Evolutionary conservation across 2,113 vertebrate species (phyloP).

Genomic region (Gymnobelideus leadbeateri): DNA sequence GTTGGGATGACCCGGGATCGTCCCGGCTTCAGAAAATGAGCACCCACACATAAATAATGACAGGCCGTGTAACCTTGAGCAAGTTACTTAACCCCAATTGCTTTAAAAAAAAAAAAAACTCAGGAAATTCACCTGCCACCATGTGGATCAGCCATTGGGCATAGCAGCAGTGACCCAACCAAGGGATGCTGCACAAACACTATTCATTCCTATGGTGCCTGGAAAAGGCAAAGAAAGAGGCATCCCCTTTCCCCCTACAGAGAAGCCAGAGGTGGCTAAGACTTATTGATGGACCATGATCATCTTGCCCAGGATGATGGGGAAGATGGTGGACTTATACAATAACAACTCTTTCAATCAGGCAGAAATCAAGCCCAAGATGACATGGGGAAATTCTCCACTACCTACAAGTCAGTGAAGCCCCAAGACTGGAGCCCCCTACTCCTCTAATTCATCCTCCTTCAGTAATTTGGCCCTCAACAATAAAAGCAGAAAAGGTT

Average conservation of each 20-base stretch:
- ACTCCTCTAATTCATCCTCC: slow-evolving; percentile 95
- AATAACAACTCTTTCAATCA: slow-evolving; percentile 97
- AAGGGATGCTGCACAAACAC: slow-evolving; percentile 93
- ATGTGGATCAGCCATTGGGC: slow-evolving; percentile 95
- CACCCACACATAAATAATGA: too few relatives aligned
- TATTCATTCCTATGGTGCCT: slow-evolving; percentile 94
- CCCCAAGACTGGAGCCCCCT: slow-evolving; percentile 94
- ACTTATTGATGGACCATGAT: slow-evolving; percentile 95
- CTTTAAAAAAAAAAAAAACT: too few relatives aligned
- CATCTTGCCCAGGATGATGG: slow-evolving; percentile 95
- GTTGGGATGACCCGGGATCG: too few relatives aligned
- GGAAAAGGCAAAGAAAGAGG: slow-evolving; percentile 95
- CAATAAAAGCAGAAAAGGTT: background rate
- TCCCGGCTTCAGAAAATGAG: too few relatives aligned
- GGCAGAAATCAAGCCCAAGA: slow-evolving; percentile 95
- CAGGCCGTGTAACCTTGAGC: too few relatives aligned
- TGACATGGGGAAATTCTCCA: slow-evolving; percentile 92
- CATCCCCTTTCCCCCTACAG: slow-evolving; percentile 93
- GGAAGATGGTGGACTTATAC: slow-evolving; percentile 96
- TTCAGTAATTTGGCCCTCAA: slow-evolving; percentile 87
- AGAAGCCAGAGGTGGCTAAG: slow-evolving; percentile 96
- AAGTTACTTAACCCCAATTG: too few relatives aligned
- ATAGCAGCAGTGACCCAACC: slow-evolving; percentile 94
- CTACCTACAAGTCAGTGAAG: slow-evolving; percentile 96
- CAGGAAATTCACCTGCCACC: slow-evolving; percentile 94